A percentile compares a stretch with the other conserved stretches of the same genome.
Conservation (phyloP, 2,113 vertebrate genomes). For the Strix uralensis region DNA sequence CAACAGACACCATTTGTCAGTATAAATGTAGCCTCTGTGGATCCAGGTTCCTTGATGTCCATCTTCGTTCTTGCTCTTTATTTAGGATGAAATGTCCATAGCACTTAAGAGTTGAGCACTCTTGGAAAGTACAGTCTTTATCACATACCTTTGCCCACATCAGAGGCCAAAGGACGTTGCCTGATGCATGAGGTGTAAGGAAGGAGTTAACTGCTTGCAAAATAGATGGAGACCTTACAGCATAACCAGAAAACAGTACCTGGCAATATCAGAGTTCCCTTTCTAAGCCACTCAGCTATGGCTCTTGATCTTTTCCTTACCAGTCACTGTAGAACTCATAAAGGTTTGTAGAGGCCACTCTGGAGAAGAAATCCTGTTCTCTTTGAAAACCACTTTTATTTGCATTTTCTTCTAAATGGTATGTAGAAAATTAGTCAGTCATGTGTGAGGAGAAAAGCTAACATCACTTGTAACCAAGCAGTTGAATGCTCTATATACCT, state of each 20-base stretch:
- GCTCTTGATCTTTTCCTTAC: not conserved
- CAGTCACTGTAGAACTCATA: not conserved
- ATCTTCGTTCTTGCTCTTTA: not conserved
- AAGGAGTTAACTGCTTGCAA: not conserved
- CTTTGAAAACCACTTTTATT: not conserved
- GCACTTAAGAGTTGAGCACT: not conserved
- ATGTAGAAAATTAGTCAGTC: constrained; percentile 18
- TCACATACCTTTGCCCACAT: not conserved
- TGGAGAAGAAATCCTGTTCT: not conserved
- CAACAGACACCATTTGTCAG: not conserved
- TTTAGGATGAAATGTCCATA: not conserved
- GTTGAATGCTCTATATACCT: not conserved
- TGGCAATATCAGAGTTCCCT: not conserved
- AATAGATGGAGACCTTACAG: not conserved
- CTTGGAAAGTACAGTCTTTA: not conserved
- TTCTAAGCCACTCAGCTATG: not conserved
- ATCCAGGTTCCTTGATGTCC: not conserved
- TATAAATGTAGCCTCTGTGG: fast-evolving
- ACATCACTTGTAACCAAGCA: constrained; percentile 27
- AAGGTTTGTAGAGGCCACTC: not conserved
- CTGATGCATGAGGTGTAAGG: not conserved
- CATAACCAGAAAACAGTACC: not conserved
- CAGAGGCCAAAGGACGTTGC: not conserved
- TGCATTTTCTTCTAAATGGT: not conserved
- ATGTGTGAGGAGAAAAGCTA: constrained; percentile 18